These are phyloP conservation scores for Phalera bucephala DNA, from an alignment of 2,888 invertebrate species.

Conservation along the genomic window DNA sequence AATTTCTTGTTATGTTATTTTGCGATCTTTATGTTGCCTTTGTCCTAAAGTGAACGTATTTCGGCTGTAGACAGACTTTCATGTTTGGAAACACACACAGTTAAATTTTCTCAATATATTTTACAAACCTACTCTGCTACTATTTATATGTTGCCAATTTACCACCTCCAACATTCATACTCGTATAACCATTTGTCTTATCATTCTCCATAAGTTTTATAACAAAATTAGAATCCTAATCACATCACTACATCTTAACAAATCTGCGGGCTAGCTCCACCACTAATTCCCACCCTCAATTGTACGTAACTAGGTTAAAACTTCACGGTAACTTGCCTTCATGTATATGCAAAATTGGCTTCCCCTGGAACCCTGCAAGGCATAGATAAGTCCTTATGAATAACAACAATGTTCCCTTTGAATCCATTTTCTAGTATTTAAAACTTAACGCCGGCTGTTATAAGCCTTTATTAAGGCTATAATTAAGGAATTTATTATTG, in stretches of 20 bases:
- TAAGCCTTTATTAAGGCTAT: not conserved
- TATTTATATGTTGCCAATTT: no score
- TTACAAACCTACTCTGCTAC: no score
- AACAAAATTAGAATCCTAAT: not conserved
- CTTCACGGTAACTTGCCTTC: slow-evolving; percentile 5
- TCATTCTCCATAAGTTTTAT: no score
- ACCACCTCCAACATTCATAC: no score
- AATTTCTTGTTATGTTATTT: no score
- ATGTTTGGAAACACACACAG: no score
- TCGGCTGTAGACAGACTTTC: no score
- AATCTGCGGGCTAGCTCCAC: not conserved
- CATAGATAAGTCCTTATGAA: slow-evolving; percentile 10
- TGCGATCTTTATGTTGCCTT: no score
- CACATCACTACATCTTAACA: not conserved
- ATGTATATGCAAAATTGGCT: slow-evolving; percentile 16
- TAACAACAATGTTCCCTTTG: not conserved
- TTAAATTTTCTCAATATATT: no score
- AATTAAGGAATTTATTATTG: not conserved
- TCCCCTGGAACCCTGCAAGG: slow-evolving; percentile 3
- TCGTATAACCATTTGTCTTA: no score
- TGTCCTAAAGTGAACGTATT: no score
- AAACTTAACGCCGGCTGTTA: not conserved
- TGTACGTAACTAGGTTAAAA: slow-evolving; percentile 1
- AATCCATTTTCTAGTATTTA: slow-evolving; percentile 1
- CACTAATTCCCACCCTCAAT: not conserved